Evolutionary conservation across 2,888 invertebrate species (phyloP).

Genomic region (Teinopalpus imperialis): DNA sequence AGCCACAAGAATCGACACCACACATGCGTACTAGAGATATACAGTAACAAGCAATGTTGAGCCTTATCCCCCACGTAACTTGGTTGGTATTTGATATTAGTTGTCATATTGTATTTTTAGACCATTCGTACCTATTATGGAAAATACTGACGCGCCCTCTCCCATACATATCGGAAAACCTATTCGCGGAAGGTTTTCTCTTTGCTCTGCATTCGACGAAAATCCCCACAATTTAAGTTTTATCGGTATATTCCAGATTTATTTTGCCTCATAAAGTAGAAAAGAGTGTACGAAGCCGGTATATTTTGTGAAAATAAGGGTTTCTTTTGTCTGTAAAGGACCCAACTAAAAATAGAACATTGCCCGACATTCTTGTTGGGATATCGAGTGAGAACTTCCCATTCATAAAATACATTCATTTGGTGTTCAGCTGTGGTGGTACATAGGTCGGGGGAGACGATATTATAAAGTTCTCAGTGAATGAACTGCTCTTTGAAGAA

Average conservation of each 20-base stretch:
- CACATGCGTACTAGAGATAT: slow-evolving; percentile 42
- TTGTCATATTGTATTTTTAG: slow-evolving; percentile 66
- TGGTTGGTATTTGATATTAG: slow-evolving; percentile 29
- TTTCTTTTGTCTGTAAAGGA: slow-evolving; percentile 35
- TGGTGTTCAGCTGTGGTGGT: slow-evolving; percentile 61
- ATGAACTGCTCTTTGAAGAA: slow-evolving; percentile 35
- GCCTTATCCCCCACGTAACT: slow-evolving; percentile 29
- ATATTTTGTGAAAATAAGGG: slow-evolving; percentile 19
- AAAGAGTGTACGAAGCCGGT: slow-evolving; percentile 41
- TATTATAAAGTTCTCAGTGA: slow-evolving; percentile 39
- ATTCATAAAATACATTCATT: slow-evolving; percentile 75
- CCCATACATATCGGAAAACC: slow-evolving; percentile 72
- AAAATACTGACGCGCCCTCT: slow-evolving; percentile 73
- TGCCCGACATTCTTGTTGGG: slow-evolving; percentile 51
- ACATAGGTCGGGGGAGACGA: slow-evolving; percentile 44
- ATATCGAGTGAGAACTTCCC: slow-evolving; percentile 57
- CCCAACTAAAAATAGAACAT: slow-evolving; percentile 63
- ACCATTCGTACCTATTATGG: slow-evolving; percentile 67
- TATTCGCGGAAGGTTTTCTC: slow-evolving; percentile 67
- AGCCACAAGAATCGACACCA: slow-evolving; percentile 38
- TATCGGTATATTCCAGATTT: slow-evolving; percentile 33
- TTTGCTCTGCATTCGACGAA: slow-evolving; percentile 61
- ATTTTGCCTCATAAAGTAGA: slow-evolving; percentile 38
- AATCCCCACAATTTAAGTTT: slow-evolving; percentile 54
- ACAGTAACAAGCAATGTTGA: slow-evolving; percentile 32